A percentile compares a stretch with the other conserved stretches of the same genome.
Evolutionary conservation across 2,797 vertebrate genomes (phyloP).

Genomic region (Xerus rutilus): DNA sequence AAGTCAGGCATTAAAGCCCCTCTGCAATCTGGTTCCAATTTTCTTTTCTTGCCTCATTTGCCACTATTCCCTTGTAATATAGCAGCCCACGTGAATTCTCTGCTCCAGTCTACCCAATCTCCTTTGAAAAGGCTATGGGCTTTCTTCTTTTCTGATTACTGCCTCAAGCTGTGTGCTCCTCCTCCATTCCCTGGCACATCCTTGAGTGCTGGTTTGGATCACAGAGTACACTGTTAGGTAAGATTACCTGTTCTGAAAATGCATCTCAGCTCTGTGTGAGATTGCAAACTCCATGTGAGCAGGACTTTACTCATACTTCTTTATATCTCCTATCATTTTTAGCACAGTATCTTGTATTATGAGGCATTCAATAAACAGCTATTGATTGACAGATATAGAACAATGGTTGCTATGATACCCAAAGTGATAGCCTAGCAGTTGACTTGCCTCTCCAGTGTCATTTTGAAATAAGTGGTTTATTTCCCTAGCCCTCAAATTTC

Average conservation of each 20-base stretch:
- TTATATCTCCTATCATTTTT: background rate
- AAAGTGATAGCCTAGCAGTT: background rate
- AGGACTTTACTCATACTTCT: accelerated
- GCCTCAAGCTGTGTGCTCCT: background rate
- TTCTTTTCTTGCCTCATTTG: conserved; percentile 76
- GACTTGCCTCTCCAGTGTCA: background rate
- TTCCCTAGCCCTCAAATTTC: background rate
- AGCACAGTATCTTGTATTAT: background rate
- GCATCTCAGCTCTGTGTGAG: background rate
- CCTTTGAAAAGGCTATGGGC: conserved; percentile 29
- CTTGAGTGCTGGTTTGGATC: background rate
- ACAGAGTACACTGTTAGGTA: no score
- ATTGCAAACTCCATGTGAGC: background rate
- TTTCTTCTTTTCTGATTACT: conserved; percentile 48
- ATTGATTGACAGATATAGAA: background rate
- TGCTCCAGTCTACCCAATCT: background rate
- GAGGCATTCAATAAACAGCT: background rate
- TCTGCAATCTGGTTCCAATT: conserved; percentile 75
- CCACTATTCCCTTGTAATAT: conserved; percentile 11
- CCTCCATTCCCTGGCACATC: background rate
- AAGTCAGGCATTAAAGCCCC: conserved; percentile 27
- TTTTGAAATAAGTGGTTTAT: background rate
- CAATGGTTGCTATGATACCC: background rate
- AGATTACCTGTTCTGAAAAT: background rate
- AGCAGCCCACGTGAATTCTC: conserved; percentile 4